Percentiles rank a stretch among this genome's conserved stretches.
phyloP scores from a whole-genome alignment of 23 tunicate genomes.

The Trididemnum clinides region DNA sequence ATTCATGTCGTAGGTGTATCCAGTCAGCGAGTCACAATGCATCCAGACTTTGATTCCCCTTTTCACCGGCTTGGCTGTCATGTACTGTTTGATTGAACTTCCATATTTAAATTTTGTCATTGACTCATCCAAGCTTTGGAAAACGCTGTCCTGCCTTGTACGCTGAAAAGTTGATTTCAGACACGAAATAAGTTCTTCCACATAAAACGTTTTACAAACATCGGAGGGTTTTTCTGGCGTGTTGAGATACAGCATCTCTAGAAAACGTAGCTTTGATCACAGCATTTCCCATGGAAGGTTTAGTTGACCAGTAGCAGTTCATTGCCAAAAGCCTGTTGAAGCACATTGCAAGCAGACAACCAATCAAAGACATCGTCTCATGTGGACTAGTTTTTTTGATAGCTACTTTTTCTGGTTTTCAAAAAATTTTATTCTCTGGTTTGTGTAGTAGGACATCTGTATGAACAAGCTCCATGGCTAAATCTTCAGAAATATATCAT shows the following conservation, averaged over 20 bases:
- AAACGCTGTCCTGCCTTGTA: not conserved
- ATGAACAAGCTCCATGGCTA: too few relatives aligned
- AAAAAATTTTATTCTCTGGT: not conserved
- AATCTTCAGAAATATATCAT: too few relatives aligned
- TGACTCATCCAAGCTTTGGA: not conserved
- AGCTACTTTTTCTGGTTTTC: not conserved
- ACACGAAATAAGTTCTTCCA: not conserved
- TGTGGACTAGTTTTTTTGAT: not conserved
- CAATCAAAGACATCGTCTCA: not conserved
- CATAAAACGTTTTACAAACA: not conserved
- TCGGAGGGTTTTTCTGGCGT: not conserved
- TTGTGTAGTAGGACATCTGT: not conserved
- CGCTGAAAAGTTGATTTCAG: not conserved
- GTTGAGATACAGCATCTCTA: not conserved
- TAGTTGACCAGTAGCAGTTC: not conserved
- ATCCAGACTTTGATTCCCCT: constrained; percentile 17
- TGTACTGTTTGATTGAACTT: constrained; percentile 21
- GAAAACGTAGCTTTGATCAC: not conserved
- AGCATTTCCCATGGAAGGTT: not conserved
- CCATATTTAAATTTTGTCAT: constrained; percentile 8
- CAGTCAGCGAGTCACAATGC: constrained; percentile 12
- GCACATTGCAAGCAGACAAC: not conserved
- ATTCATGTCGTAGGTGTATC: constrained; percentile 15
- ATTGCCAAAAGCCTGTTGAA: not conserved
- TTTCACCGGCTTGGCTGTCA: constrained; percentile 9